Conservation (phyloP, 64 coral and sea anemone species). For the Orbicella faveolata region DNA sequence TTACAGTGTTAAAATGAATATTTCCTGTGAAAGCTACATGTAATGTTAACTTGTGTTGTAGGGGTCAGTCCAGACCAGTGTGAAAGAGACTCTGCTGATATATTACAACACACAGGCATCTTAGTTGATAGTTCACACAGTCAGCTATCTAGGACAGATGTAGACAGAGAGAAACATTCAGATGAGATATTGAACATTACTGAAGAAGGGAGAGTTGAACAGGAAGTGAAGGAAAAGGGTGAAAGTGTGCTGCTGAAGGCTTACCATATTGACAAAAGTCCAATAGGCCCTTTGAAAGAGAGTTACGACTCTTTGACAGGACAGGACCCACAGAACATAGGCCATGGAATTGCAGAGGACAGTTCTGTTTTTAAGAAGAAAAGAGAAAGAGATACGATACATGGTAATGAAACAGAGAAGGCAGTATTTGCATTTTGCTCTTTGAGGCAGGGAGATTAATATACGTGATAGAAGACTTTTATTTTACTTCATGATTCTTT, state of each 20-base stretch:
- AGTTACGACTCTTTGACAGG: not conserved
- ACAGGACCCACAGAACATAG: not conserved
- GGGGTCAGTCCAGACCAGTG: not conserved
- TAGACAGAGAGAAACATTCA: not conserved
- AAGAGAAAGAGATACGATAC: not conserved
- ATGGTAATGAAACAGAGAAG: not conserved
- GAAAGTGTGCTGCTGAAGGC: not conserved
- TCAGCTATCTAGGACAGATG: not conserved
- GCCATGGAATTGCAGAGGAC: not conserved
- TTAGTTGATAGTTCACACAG: not conserved
- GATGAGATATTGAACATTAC: not conserved
- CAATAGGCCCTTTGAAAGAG: not conserved
- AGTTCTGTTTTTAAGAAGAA: not conserved
- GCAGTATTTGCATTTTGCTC: not conserved
- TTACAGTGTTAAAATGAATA: too few relatives aligned
- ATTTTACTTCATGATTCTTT: too few relatives aligned
- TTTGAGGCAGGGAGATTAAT: not conserved
- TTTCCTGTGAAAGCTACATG: too few relatives aligned
- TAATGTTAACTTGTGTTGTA: not conserved
- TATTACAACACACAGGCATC: not conserved
- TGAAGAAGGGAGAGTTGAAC: not conserved
- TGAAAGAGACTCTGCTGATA: not conserved
- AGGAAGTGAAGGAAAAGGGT: not conserved
- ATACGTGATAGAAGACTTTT: not conserved
- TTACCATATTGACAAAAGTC: not conserved